Base-by-base conservation (phyloP, 2,797 vertebrate genomes). In the Bucorvus abyssinicus region DNA sequence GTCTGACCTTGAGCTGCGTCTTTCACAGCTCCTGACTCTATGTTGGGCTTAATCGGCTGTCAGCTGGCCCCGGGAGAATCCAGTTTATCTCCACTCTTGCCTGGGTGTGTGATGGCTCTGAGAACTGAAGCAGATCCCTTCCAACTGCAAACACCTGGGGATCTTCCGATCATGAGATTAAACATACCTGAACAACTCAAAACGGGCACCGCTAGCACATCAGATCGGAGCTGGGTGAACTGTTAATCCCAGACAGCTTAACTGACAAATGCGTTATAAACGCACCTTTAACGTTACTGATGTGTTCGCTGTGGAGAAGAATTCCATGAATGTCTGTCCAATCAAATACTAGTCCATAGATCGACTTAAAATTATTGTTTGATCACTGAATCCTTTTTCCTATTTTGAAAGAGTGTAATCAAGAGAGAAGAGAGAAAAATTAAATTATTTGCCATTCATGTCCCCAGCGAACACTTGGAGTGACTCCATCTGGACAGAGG, bases 1-100 rank as follows among this genome's bases (percentile, higher is more conserved):
- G 44, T 40, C 71, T 84, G 97, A 90, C 74, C 50, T 92, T 91
- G 34, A 92, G 57, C 56, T 92, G 82, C 59, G 16, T 91, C 60
- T 89, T 95, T 91, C 53, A 73, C 24, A 75, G 38, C 52, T 53
- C 60, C 53, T 74, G 21, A 81, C 67, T 94, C 95, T 93, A 70
- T 86, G 5, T 67, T 90, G 64, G 49, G 47, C 30, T 90, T 95
- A 87, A 84, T 92, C 90, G 61, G 32, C 74, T 93, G 55, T 87
- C 87, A 93, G 40, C 32, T 73, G 76, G 49, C 26, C 64, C 59
- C 47, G 9, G 52, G 81, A 87, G 91, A 92, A 78, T 69, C 77
- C 36, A 36, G 9, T 9, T 92, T 86, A 64, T 78, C 64, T 87
- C 22, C 32, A 49, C 24, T 85, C 69, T 69, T 76, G 30, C 30